Evolutionary conservation across 2,113 vertebrate species (phyloP), one percentile per base, ranked within the genome.

Genomic region (Furnarius figulus): DNA sequence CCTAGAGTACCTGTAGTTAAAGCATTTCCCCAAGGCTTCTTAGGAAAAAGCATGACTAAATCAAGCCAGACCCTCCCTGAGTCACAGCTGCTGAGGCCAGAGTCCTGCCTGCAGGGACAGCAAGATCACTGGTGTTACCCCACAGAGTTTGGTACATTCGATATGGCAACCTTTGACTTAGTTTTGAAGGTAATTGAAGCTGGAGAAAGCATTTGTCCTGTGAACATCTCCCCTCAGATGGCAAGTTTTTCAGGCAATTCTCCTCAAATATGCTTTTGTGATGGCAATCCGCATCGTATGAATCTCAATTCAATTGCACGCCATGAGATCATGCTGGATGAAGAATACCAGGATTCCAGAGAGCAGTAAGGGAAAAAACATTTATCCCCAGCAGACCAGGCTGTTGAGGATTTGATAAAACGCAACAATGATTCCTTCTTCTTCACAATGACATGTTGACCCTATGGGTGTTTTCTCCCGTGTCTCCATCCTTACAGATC

Each of bases 321-420:
- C 89, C 86, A 74, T 0, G 73, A 89, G 61, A 92, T 93, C 73
- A 14, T 52, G 42, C 53, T 87, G 65, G 35, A 86, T 89, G 86
- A 95, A 86, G 79, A 77, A 88, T 63, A 74, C 16, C 47, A 93
- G 30, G 55, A 93, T 95, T 93, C 68, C 42, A 89, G 82, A 61
- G 35, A 87, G 39, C 35, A 65, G 30, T 40, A 75, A 72, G 31
- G 39, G 28, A 87, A 93, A 42, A 93, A 90, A 55, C 47, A 59
- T 47, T 75, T 80, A 94, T 78, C 68, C 79, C 72, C 83, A 93
- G 46, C 55, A 95, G 93, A 93, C 75, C 42, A 84, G 80, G 72
- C 35, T 77, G 47, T 16, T 93, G 79, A 86, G 55, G 79, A 88
- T 70, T 85, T 88, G 74, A 92, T 88, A 96, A 83, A 96, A 83